These are phyloP conservation scores for Hypocryptadius cinnamomeus DNA, from an alignment of 2,113 vertebrate genomes.

Conservation along the genomic window DNA sequence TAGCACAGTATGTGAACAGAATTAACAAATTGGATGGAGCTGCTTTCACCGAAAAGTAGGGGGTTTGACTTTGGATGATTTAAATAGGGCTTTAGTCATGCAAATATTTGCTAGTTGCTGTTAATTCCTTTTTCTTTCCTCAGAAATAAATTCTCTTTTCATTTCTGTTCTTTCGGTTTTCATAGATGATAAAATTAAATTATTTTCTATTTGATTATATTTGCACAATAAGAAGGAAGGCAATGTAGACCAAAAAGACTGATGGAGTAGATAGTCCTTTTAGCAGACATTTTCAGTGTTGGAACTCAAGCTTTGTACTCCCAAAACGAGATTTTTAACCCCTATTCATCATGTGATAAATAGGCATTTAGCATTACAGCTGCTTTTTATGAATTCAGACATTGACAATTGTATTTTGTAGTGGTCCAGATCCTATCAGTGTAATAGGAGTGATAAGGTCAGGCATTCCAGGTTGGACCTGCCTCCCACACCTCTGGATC, in stretches of 20 bases:
- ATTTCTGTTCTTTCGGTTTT: neutral
- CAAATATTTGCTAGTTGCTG: neutral
- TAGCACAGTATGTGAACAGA: neutral
- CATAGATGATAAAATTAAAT: neutral
- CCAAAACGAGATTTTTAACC: neutral
- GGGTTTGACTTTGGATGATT: neutral
- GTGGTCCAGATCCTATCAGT: neutral
- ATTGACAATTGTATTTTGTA: neutral
- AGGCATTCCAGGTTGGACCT: neutral
- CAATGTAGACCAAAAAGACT: neutral
- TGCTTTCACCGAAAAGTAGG: neutral
- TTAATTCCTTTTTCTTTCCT: neutral
- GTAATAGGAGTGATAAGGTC: neutral
- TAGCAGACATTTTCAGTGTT: neutral
- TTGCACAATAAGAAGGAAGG: neutral
- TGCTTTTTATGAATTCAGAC: neutral
- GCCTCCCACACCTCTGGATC: neutral
- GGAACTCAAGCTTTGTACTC: neutral
- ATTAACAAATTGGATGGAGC: neutral
- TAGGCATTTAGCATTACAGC: neutral
- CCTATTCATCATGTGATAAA: neutral
- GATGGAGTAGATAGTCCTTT: neutral
- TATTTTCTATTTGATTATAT: neutral
- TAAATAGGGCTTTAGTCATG: neutral
- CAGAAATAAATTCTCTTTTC: neutral